Evolutionary conservation across 2,113 vertebrate species (phyloP), one percentile per base, ranked within the genome.

Genomic region (Carettochelys insculpta): DNA sequence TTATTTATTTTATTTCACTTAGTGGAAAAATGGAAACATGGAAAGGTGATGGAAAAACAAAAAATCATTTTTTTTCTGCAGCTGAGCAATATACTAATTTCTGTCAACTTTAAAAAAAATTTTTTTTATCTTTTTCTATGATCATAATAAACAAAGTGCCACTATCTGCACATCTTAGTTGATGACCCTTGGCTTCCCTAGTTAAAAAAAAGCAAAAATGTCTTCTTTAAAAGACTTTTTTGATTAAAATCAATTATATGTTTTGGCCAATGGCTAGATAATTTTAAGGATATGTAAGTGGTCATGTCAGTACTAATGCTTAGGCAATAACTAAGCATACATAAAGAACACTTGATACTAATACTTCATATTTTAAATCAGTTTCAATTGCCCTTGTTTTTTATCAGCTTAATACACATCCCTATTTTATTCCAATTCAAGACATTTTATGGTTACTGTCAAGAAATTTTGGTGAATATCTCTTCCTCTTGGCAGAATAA

Each of bases 401-500:
- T 96, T 85, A 79, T 92, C 65, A 85, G 93, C 79, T 34, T n/a
- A 77, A 92, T 83, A 43, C 8, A 77, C 8, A 48, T 52, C 31
- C 50, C 92, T 80, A 19, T 50, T 10, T 51, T 94, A 54, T 90
- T 94, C 93, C 53, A 92, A 52, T 16, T 11, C 54, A 88, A 81
- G 50, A 34, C 8, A 85, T 94, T 94, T 83, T 94, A 78, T 77
- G n/a, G 11, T 85, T 89, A 52, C 82, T 89, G 86, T 48, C 82
- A 82, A 88, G 65, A 83, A 88, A 65, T 89, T 95, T 94, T 91
- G 78, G 20, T 77, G 54, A 90, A 4, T 89, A 43, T 91, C 81
- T 94, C 56, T 84, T 96, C 87, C 29, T 56, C 88, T 89, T 96
- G 92, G 89, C 75, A 90, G 82, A 95, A 93, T 52, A 95, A 96